Evolutionary conservation across 2,113 vertebrate genomes (phyloP).

Genomic region (Odontesthes bonariensis): DNA sequence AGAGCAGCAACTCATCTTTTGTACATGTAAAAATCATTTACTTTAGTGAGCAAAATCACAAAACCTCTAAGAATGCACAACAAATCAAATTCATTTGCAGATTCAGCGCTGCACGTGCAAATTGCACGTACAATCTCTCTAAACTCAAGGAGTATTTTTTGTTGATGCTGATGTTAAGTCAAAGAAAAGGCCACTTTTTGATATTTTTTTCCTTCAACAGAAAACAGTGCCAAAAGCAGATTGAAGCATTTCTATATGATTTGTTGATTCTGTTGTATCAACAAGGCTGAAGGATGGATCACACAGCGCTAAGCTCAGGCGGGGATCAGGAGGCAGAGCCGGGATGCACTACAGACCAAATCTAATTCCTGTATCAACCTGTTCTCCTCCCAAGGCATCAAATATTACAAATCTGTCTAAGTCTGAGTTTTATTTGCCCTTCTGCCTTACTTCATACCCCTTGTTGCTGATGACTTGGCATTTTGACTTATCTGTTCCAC

Average conservation of each 20-base stretch:
- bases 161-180: background rate
- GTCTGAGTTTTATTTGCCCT: background rate
- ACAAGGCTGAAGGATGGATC: background rate
- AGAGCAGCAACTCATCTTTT: background rate
- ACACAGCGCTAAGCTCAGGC: background rate
- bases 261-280: background rate
- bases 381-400: background rate
- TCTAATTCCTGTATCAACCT: background rate
- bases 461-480: background rate
- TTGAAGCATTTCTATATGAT: background rate
- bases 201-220: background rate
- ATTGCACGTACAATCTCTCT: background rate
- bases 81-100: too few relatives aligned
- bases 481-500: background rate
- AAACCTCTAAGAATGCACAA: background rate
- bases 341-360: background rate
- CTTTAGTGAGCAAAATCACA: background rate
- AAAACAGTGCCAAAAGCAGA: background rate
- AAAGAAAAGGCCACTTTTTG: background rate
- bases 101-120: too few relatives aligned
- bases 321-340: background rate
- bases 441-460: background rate
- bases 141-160: background rate
- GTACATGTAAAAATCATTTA: background rate
- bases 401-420: background rate